Conservation (phyloP, 2,888 invertebrate species). For the Heterodera filipjevi region DNA sequence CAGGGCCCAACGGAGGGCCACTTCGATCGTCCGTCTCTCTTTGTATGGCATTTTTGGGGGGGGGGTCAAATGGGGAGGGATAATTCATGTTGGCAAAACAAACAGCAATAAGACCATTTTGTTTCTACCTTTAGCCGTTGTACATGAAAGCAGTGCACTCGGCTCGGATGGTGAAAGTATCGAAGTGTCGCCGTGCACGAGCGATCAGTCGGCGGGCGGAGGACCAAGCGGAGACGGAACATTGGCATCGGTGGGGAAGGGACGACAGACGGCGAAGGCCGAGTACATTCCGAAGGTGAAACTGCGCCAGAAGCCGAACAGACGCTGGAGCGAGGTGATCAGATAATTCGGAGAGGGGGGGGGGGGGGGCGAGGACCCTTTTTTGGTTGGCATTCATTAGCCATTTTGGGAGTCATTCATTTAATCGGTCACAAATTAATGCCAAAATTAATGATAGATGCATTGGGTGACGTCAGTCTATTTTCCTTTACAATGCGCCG, state of each 20-base stretch:
- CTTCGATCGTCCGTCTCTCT: slow-evolving; percentile 57
- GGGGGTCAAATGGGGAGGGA: slow-evolving; percentile 14
- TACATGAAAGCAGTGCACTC: slow-evolving; percentile 62
- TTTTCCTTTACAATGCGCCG: no score
- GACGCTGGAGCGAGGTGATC: slow-evolving; percentile 65
- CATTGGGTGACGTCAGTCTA: no score
- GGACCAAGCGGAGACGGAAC: slow-evolving; percentile 37
- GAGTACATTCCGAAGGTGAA: slow-evolving; percentile 60
- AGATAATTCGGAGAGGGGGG: no score
- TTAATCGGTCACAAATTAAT: no score
- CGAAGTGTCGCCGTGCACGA: slow-evolving; percentile 60
- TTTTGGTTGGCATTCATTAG: neutral
- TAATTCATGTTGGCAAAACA: no score
- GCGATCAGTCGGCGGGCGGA: slow-evolving; percentile 46
- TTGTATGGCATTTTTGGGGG: slow-evolving; percentile 46
- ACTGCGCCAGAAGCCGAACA: slow-evolving; percentile 60
- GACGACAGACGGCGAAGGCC: slow-evolving; percentile 28
- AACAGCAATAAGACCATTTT: no score
- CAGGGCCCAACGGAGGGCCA: slow-evolving; percentile 28
- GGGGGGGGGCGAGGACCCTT: no score
- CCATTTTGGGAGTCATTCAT: neutral
- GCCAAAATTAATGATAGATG: no score
- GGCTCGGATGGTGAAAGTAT: slow-evolving; percentile 65
- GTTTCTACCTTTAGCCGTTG: slow-evolving; percentile 63
- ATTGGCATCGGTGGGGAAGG: neutral